A percentile compares a stretch with the other conserved stretches of the same genome.
These are phyloP conservation scores for pig (Sus scrofa) DNA, from an alignment of 2,113 vertebrate species.

Conservation along the genomic window DNA sequence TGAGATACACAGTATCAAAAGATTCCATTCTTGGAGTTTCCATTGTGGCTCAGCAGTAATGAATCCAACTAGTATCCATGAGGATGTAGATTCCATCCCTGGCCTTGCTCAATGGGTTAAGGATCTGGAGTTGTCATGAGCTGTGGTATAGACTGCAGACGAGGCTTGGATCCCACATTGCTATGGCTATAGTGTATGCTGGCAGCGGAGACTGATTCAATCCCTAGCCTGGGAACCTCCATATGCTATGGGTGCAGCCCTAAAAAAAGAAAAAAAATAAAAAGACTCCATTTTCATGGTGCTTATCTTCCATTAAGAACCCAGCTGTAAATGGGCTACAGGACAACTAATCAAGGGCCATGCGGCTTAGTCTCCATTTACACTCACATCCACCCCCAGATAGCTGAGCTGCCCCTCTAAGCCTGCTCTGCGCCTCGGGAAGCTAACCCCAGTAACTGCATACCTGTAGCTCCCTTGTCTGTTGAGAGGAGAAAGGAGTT, in stretches of 20 bases:
- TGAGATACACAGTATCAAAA: background rate
- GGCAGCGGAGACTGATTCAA: no score
- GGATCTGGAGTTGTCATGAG: no score
- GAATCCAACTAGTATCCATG: no score
- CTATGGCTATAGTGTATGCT: no score
- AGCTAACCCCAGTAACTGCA: background rate
- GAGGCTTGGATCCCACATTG: no score
- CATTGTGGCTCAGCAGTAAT: no score
- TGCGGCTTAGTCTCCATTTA: background rate
- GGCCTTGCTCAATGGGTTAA: no score
- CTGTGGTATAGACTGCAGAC: no score
- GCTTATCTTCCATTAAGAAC: background rate
- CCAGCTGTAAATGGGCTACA: background rate
- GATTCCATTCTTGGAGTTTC: background rate
- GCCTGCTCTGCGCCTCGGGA: background rate
- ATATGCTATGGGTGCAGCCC: no score
- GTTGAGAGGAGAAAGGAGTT: background rate
- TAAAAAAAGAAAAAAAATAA: no score
- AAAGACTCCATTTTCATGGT: background rate
- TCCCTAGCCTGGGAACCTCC: no score
- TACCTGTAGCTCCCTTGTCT: background rate
- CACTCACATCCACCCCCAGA: background rate
- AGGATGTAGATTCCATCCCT: no score
- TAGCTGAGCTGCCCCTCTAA: background rate
- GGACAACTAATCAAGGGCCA: background rate